Conservation (phyloP, 1,140 invertebrate species). For the Nautilus pompilius region DNA sequence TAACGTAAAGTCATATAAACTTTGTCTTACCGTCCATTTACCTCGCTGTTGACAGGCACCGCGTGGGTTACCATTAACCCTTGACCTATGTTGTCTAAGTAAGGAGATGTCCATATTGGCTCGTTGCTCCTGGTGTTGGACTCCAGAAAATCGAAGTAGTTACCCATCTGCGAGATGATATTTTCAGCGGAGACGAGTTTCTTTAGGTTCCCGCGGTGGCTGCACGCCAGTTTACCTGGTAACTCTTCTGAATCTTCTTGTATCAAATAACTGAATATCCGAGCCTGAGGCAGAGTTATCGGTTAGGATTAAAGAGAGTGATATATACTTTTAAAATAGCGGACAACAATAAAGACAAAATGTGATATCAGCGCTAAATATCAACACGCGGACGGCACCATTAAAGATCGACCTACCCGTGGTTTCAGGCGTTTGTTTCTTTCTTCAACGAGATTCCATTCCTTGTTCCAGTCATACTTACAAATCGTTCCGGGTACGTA, state of each 20-base stretch:
- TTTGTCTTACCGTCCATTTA: constrained; percentile 45
- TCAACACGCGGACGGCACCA: too few species aligned
- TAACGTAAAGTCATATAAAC: too few species aligned
- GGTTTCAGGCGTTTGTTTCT: constrained; percentile 40
- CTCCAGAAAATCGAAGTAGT: constrained; percentile 56
- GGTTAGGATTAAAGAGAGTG: too few species aligned
- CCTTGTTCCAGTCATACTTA: constrained; percentile 57
- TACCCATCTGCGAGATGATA: constrained; percentile 56
- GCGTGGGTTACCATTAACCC: constrained; percentile 56
- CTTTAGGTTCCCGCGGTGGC: constrained; percentile 49
- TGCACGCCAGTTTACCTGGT: constrained; percentile 53
- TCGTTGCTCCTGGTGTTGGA: constrained; percentile 46
- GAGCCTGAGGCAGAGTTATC: too few species aligned
- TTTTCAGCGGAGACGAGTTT: constrained; percentile 55
- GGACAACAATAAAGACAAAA: too few species aligned
- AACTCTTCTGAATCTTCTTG: constrained; percentile 56
- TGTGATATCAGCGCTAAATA: too few species aligned
- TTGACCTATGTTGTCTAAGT: constrained; percentile 54
- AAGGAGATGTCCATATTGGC: constrained; percentile 57
- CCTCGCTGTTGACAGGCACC: constrained; percentile 52
- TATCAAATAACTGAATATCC: constrained; percentile 57
- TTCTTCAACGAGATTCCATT: constrained; percentile 46
- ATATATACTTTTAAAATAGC: too few species aligned
- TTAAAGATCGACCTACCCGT: too few species aligned
- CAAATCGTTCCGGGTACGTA: constrained; percentile 58